A percentile compares a stretch with the other conserved stretches of the same genome.
These are phyloP conservation scores for Thymallus thymallus DNA, from an alignment of 2,113 vertebrate genomes.

Conservation along the genomic window DNA sequence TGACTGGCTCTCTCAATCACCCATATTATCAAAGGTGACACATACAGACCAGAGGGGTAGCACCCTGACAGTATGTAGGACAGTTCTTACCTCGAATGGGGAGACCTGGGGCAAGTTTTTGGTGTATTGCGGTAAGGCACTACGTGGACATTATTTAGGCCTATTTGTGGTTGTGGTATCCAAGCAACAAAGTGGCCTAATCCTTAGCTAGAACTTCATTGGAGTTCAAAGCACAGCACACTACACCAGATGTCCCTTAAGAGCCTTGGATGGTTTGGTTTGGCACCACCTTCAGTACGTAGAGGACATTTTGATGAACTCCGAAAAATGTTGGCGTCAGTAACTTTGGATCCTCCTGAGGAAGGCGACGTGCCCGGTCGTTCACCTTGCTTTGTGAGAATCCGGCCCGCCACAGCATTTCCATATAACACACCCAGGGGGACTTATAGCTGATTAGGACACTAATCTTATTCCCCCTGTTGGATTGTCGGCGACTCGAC, in stretches of 20 bases:
- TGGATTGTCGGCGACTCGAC: constrained; percentile 23
- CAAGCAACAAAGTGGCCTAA: constrained; percentile 16
- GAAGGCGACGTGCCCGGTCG: constrained; percentile 14
- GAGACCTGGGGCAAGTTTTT: constrained; percentile 2
- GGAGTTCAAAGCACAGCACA: constrained; percentile 35
- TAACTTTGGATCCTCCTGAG: constrained; percentile 20
- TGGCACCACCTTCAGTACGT: constrained; percentile 29
- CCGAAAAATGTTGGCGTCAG: constrained; percentile 30
- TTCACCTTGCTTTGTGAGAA: constrained; percentile 32
- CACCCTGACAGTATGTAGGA: not conserved
- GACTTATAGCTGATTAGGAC: constrained; percentile 57
- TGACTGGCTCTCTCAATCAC: constrained; percentile 47
- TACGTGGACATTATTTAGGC: not conserved
- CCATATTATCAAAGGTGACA: constrained; percentile 58
- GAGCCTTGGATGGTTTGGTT: constrained; percentile 30
- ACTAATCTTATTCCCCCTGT: constrained; percentile 63
- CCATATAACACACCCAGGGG: constrained; percentile 11
- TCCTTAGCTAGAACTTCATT: constrained; percentile 29
- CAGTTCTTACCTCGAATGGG: too few relatives aligned
- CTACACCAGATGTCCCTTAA: constrained; percentile 22
- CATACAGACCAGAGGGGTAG: constrained; percentile 18
- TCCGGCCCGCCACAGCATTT: not conserved
- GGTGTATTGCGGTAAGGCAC: too few relatives aligned
- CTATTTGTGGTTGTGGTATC: constrained; percentile 9
- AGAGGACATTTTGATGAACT: constrained; percentile 42